phyloP scores from a whole-genome alignment of 1,140 invertebrate genomes.

The Cydia pomonella region DNA sequence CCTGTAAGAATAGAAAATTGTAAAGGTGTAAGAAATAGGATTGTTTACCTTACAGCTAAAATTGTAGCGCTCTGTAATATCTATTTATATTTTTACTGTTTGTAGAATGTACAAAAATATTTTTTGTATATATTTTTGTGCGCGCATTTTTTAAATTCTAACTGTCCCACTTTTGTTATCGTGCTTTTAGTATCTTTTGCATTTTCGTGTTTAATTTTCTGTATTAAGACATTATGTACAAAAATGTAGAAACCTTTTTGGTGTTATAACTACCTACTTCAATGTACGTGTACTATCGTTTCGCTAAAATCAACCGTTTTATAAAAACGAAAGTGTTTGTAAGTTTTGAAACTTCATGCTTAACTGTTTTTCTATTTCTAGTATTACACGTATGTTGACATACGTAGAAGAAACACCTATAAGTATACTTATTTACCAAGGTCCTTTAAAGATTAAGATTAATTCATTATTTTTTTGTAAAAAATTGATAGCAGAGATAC shows the following conservation, averaged over 20 bases:
- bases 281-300: background rate
- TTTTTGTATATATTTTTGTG: constrained; percentile 11
- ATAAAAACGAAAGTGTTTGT: background rate
- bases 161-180: background rate
- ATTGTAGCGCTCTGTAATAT: constrained; percentile 1
- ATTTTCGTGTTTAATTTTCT: background rate
- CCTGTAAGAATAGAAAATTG: background rate
- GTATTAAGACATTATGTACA: background rate
- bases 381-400: background rate
- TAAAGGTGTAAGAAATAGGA: constrained; percentile 2
- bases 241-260: background rate
- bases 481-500: constrained; percentile 27
- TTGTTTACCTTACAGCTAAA: background rate
- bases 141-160: background rate
- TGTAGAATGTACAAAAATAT: constrained; percentile 1
- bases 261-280: background rate
- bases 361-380: background rate
- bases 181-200: constrained; percentile 7
- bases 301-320: background rate
- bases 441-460: constrained; percentile 6
- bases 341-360: no score
- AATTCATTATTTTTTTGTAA: constrained; percentile 3
- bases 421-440: background rate
- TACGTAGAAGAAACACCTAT: background rate
- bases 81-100: constrained; percentile 9